Evolutionary conservation across 1,140 invertebrate genomes (phyloP), one percentile per base, ranked within the genome.

Genomic region (Drosophila pseudoananassae): DNA sequence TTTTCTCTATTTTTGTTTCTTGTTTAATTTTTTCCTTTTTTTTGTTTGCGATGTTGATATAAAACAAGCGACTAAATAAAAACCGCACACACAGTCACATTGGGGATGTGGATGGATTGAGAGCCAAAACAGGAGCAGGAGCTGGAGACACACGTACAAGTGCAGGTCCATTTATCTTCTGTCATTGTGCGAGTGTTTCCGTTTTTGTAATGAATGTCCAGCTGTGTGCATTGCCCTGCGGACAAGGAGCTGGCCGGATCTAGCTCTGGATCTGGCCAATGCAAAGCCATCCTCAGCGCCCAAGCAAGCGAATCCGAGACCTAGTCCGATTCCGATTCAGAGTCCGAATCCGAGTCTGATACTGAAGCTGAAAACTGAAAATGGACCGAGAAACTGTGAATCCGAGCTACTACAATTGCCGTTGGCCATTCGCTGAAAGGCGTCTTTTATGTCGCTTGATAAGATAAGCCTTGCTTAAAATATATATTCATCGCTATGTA

Each of bases 191-290:
- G 83, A 85, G 82, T 85, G 83, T 76, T 85, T 85, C 82, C 82
- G 82, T 85, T 85, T 85, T 88, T 87, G 82, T 85, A 85, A 85
- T 85, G 82, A 85, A 85, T 85, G 83, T 85, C 82, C 82, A 85
- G 82, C 83, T 85, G 82, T 85, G 82, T 87, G 83, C 74, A 87
- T 78, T 82, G 73, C 82, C 81, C 82, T 76, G 73, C 82, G 69
- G 81, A 76, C 73, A 58, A 69, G 73, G 65, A 74, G 45, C 31
- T 29, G 25, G 49, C 50, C 45, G 45, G 33, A 56, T 46, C 64
- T 46, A 50, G 69, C 2, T 31, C 54, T 15, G 70, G 59, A 78
- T 68, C 66, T 58, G 56, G 40, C 70, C 58, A 38, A 43, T 53
- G 61, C 76, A 55, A 46, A 65, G 60, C 56, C 54, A 76, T 36